Conservation (phyloP, 2,113 vertebrate species). For the Entomyzon cyanotis region DNA sequence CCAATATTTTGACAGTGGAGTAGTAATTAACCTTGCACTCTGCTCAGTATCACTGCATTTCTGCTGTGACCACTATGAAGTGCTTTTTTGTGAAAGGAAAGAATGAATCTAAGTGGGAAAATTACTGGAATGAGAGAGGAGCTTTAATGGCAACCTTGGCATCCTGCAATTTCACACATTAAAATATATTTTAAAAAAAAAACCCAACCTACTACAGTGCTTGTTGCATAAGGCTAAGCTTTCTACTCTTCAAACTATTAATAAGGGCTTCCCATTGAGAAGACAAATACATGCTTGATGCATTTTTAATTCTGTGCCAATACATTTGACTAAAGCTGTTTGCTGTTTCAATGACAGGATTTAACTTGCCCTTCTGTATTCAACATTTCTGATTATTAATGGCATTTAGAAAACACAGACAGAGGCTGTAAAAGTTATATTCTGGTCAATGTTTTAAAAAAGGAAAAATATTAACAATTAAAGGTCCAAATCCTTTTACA, state of each 20-base stretch:
- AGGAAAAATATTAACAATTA: neutral
- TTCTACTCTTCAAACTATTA: slow-evolving; percentile 84
- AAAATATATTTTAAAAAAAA: slow-evolving; percentile 72
- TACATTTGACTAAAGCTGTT: slow-evolving; percentile 86
- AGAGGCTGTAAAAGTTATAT: slow-evolving; percentile 56
- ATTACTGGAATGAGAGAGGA: slow-evolving; percentile 75
- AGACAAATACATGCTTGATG: slow-evolving; percentile 85
- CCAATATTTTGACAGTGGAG: slow-evolving; percentile 67
- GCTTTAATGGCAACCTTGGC: slow-evolving; percentile 78
- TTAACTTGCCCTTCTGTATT: slow-evolving; percentile 80
- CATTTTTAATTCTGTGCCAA: slow-evolving; percentile 87
- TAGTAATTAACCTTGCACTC: slow-evolving; percentile 61
- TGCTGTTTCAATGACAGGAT: slow-evolving; percentile 85
- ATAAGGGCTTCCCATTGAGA: slow-evolving; percentile 83
- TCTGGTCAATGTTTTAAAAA: neutral
- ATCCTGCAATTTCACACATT: slow-evolving; percentile 84
- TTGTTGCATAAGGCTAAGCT: slow-evolving; percentile 79
- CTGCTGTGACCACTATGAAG: slow-evolving; percentile 66
- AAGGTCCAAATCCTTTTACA: neutral
- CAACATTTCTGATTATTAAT: slow-evolving; percentile 77
- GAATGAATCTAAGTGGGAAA: slow-evolving; percentile 71
- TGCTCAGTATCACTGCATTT: slow-evolving; percentile 46
- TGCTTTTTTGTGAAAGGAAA: slow-evolving; percentile 62
- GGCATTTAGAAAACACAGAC: slow-evolving; percentile 73
- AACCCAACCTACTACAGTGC: slow-evolving; percentile 54